Conservation (phyloP, 2,888 invertebrate genomes). For the Abrostola triplasia region DNA sequence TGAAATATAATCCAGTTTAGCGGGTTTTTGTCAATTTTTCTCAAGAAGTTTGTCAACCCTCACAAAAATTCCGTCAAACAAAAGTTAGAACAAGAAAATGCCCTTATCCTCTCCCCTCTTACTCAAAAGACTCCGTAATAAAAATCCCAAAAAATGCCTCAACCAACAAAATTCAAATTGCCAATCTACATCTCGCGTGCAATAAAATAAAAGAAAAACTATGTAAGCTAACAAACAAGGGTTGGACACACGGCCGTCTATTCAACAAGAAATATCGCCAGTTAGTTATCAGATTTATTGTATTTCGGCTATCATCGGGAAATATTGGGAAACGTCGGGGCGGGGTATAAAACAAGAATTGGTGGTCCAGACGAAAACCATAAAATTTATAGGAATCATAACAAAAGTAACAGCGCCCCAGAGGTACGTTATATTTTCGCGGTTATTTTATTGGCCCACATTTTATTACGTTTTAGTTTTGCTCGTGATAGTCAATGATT, state of each 20-base stretch:
- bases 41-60: not conserved
- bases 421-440: conserved; percentile 56
- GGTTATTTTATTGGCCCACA: conserved; percentile 65
- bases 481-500: conserved; percentile 19
- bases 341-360: conserved; percentile 63
- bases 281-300: conserved; percentile 69
- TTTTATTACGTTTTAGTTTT: conserved; percentile 58
- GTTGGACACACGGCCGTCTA: conserved; percentile 31
- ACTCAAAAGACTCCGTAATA: not conserved
- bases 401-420: conserved; percentile 65
- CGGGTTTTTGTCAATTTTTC: not conserved
- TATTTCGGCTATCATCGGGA: conserved; percentile 58
- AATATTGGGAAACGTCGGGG: conserved; percentile 54
- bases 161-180: conserved; percentile 45
- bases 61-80: not conserved
- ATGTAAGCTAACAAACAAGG: conserved; percentile 46
- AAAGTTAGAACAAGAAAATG: conserved; percentile 15
- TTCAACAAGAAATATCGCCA: conserved; percentile 56
- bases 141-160: conserved; percentile 8
- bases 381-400: conserved; percentile 76
- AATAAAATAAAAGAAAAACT: conserved; percentile 48
- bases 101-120: conserved; percentile 5
- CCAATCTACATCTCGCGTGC: conserved; percentile 43
- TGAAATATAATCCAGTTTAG: not conserved
- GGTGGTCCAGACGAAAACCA: conserved; percentile 65